Evolutionary conservation across 2,797 vertebrate genomes (phyloP).

Genomic region (Spinibarbus caldwelli): DNA sequence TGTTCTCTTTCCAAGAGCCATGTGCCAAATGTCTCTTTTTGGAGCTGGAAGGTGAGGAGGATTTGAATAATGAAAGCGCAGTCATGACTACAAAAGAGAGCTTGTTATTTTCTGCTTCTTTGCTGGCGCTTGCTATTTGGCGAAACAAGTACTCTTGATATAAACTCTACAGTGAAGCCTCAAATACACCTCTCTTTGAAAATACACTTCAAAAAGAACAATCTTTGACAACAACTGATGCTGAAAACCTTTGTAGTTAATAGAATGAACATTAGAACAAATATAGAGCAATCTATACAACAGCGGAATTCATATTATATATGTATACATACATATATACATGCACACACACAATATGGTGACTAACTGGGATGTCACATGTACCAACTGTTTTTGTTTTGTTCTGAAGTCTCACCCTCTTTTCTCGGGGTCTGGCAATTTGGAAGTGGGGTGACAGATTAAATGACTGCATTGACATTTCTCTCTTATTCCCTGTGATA

Average conservation of each 20-base stretch:
- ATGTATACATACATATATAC: too few relatives aligned
- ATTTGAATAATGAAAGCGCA: constrained; percentile 34
- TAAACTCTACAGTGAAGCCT: neutral
- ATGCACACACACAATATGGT: neutral
- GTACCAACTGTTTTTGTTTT: too few relatives aligned
- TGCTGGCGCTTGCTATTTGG: constrained; percentile 11
- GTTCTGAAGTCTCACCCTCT: neutral
- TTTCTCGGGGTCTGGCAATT: neutral
- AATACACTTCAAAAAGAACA: neutral
- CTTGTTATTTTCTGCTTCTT: constrained; percentile 29
- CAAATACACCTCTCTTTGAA: neutral
- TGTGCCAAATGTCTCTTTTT: constrained; percentile 18
- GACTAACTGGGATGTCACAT: neutral
- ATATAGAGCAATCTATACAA: neutral
- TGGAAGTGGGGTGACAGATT: neutral
- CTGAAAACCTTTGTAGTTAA: neutral
- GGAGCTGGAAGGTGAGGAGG: neutral
- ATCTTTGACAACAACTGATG: neutral
- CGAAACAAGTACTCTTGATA: neutral
- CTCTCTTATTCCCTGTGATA: neutral
- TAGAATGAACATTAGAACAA: neutral
- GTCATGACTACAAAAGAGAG: constrained; percentile 17
- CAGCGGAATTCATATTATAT: too few relatives aligned
- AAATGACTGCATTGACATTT: neutral
- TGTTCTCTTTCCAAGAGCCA: neutral